These are phyloP conservation scores for Daboia siamensis DNA, from an alignment of 2,113 vertebrate species.

Conservation along the genomic window DNA sequence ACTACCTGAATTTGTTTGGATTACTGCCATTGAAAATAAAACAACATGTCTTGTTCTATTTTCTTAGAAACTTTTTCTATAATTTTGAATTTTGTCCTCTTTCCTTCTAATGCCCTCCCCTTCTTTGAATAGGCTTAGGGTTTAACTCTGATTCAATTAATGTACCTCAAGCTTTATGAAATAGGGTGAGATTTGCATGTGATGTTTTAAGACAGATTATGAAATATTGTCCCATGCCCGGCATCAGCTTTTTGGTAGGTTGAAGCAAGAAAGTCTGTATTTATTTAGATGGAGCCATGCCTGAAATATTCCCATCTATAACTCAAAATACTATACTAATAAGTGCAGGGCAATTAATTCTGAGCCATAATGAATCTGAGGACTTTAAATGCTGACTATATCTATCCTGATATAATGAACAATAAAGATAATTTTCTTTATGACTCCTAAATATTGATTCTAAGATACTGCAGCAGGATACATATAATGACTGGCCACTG, in stretches of 20 bases:
- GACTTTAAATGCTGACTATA: rapidly evolving
- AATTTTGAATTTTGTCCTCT: background rate
- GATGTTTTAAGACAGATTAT: background rate
- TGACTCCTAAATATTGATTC: conserved; percentile 40
- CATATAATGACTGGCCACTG: conserved; percentile 46
- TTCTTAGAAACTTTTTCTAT: background rate
- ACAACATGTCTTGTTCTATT: background rate
- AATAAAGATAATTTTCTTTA: conserved; percentile 50
- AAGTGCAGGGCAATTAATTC: background rate
- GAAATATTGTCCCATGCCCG: background rate
- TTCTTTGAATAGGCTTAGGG: background rate
- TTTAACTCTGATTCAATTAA: background rate
- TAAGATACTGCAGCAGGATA: conserved; percentile 48
- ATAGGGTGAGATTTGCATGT: background rate
- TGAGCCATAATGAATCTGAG: background rate
- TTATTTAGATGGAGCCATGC: background rate
- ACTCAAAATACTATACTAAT: conserved; percentile 9
- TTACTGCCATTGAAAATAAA: background rate
- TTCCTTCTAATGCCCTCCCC: background rate
- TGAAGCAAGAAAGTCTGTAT: background rate
- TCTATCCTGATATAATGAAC: conserved; percentile 17
- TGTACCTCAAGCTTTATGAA: background rate
- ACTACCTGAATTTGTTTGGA: background rate
- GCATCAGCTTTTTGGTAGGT: background rate
- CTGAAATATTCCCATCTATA: background rate